Percentiles rank a stretch among this genome's conserved stretches.
phyloP scores from a whole-genome alignment of 2,888 invertebrate genomes.

The Hyalella azteca region DNA sequence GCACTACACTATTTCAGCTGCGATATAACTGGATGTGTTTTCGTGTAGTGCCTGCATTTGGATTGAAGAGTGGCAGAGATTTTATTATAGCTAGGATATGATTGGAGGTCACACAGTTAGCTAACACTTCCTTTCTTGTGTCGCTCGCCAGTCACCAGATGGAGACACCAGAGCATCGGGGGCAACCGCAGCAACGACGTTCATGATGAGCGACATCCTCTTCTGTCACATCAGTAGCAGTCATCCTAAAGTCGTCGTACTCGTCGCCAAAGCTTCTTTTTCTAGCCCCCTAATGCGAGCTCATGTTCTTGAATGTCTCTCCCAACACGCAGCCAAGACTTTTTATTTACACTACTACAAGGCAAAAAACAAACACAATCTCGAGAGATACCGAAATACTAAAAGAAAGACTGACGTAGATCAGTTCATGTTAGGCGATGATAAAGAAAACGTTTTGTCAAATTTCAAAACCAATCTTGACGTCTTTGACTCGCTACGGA shows the following conservation, averaged over 20 bases:
- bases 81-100: neutral
- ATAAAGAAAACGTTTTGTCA: neutral
- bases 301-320: slow-evolving; percentile 61
- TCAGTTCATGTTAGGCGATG: neutral
- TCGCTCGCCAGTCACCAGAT: slow-evolving; percentile 3
- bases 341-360: slow-evolving; percentile 61
- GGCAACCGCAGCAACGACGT: slow-evolving; percentile 6
- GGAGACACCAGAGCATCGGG: neutral
- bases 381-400: slow-evolving; percentile 60
- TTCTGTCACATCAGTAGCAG: slow-evolving; percentile 62
- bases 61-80: neutral
- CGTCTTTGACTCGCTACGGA: slow-evolving; percentile 17
- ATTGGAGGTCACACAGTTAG: neutral
- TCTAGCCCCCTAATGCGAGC: slow-evolving; percentile 59
- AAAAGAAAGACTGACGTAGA: slow-evolving; percentile 51
- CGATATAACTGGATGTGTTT: too few species aligned
- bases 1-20: too few species aligned
- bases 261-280: slow-evolving; percentile 60
- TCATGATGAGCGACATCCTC: slow-evolving; percentile 60
- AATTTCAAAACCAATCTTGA: slow-evolving; percentile 4
- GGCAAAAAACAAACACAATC: slow-evolving; percentile 60
- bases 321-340: slow-evolving; percentile 60
- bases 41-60: too few species aligned
- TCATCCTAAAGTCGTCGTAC: slow-evolving; percentile 61
- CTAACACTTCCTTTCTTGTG: neutral